phyloP scores from a whole-genome alignment of 2,888 invertebrate genomes.

The Cheilosia impressa region DNA sequence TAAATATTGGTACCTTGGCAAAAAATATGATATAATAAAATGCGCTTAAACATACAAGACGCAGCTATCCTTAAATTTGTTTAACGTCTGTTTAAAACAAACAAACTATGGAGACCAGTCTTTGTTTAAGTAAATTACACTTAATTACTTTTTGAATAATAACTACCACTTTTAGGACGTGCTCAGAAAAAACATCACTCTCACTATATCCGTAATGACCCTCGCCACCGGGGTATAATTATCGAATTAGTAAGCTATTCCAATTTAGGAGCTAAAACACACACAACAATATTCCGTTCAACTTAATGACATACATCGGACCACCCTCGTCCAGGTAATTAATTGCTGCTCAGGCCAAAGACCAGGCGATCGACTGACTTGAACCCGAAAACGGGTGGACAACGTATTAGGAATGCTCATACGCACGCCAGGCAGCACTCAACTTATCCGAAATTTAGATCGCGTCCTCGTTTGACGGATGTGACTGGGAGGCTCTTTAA shows the following conservation, averaged over 20 bases:
- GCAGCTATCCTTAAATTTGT: background rate
- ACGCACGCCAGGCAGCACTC: constrained; percentile 46
- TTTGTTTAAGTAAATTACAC: constrained; percentile 29
- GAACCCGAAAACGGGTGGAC: constrained; percentile 18
- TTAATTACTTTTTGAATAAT: constrained; percentile 48
- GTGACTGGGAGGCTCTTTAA: constrained; percentile 34
- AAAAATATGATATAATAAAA: too few species aligned
- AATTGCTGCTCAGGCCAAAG: constrained; percentile 39
- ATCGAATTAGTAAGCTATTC: constrained; percentile 67
- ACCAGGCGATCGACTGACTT: background rate
- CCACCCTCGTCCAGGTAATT: constrained; percentile 60
- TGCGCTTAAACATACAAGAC: background rate
- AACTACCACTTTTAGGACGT: constrained; percentile 1
- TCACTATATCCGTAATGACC: constrained; percentile 31
- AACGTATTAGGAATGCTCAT: constrained; percentile 42
- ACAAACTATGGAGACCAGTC: constrained; percentile 2
- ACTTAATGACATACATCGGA: constrained; percentile 43
- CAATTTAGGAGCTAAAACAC: constrained; percentile 55
- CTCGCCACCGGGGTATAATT: constrained; percentile 48
- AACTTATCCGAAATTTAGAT: constrained; percentile 58
- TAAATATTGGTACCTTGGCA: too few species aligned
- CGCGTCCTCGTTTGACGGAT: constrained; percentile 49
- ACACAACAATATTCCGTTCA: constrained; percentile 34
- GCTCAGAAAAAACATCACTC: constrained; percentile 9
- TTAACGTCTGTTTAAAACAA: constrained; percentile 8